Evolutionary conservation across 1,140 invertebrate species (phyloP), one percentile per base, ranked within the genome.

Genomic region (Aphelinus certus): DNA sequence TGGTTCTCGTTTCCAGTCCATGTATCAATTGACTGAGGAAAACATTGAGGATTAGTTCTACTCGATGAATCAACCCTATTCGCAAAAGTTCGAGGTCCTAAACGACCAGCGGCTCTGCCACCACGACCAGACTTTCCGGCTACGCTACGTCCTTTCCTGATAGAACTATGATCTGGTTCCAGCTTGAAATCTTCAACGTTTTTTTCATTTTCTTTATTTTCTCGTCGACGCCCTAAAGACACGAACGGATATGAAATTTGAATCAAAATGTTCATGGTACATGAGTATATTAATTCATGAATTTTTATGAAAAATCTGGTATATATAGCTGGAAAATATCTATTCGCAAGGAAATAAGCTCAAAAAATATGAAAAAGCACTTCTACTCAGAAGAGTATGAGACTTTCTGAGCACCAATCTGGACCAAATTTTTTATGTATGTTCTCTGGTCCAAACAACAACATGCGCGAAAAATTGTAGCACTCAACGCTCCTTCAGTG

Each of bases 171-270:
- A 55, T 2, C 58, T 1, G 60, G 84, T 83, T 77, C 88, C 49
- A 82, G 85, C 42, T 86, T 81, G 10, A 80, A 81, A 47, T 89
- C 88, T 76, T 89, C 88, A 81, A 88, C 84, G 75, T 90, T 90
- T 77, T 86, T 88, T 77, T 91, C 90, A 75, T 91, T 91, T 77
- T 92, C 91, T 79, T 91, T 91, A 76, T 90, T 91, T 80, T 91
- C 90, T 65, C 89, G 84, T 75, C 89, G 90, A 74, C 88, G 88
- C 89, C 89, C 89, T 89, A 5, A 81, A 83, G 5, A 42, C 51
- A 53, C 4, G 51, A 2, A 67, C 64, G 57, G 53, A 62, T 71
- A 57, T 46, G 10, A 70, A 60, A 10, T 56, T 7, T 75, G 73
- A 67, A 70, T 68, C 69, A n/a, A 73, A 71, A 72, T 26, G 26